Percentiles rank a stretch among this genome's conserved stretches.
Conservation (phyloP, 2,113 vertebrate genomes). For the Panurus biarmicus region DNA sequence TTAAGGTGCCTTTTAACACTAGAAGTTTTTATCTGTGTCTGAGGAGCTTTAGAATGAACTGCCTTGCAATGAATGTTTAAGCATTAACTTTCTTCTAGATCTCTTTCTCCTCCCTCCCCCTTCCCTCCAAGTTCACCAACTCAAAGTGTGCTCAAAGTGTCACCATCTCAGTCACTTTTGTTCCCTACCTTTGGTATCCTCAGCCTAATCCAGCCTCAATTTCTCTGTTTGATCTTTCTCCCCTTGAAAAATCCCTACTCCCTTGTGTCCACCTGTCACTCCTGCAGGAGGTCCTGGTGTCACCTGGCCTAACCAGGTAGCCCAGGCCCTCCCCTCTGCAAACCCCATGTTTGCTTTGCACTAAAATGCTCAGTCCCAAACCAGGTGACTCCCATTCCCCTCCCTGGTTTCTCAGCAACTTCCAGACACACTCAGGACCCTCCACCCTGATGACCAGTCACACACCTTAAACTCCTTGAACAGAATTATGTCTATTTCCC, state of each 20-base stretch:
- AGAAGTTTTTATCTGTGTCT: background rate
- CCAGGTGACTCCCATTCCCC: background rate
- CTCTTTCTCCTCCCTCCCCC: background rate
- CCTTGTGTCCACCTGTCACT: background rate
- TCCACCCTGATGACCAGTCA: background rate
- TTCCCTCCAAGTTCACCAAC: background rate
- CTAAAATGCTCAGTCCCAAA: rapidly evolving
- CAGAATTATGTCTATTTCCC: background rate
- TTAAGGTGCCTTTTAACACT: background rate
- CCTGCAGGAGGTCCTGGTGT: background rate
- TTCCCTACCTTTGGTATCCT: background rate
- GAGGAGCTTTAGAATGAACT: background rate
- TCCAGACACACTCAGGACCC: background rate
- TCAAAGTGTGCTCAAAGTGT: background rate
- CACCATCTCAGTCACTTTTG: background rate
- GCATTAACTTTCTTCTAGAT: background rate
- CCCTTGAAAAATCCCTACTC: background rate
- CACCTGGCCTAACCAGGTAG: background rate
- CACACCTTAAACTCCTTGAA: background rate
- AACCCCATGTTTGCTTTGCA: background rate
- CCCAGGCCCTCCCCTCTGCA: background rate
- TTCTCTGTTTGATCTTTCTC: background rate
- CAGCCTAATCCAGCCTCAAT: background rate
- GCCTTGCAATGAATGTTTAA: background rate
- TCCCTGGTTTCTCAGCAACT: background rate